Evolutionary conservation across 2,113 vertebrate genomes (phyloP).

Genomic region (Pollimyrus isidori): DNA sequence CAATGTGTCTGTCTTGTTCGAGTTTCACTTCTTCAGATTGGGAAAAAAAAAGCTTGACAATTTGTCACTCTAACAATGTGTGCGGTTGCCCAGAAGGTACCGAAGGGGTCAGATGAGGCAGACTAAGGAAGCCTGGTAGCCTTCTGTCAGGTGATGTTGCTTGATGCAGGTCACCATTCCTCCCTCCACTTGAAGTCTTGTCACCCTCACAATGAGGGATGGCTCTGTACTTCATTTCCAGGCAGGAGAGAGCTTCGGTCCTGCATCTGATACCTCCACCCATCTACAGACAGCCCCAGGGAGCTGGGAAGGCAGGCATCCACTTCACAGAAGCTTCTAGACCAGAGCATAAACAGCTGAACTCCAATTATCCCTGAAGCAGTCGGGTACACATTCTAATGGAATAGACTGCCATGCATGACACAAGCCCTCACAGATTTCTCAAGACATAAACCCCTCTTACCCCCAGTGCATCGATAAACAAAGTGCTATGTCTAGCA

Average conservation of each 20-base stretch:
- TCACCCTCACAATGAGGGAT: background rate
- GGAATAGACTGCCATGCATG: constrained; percentile 5
- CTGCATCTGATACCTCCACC: background rate
- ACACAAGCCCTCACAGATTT: background rate
- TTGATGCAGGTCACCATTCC: background rate
- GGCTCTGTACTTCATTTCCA: background rate
- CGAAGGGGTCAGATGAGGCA: background rate
- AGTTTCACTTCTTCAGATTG: background rate
- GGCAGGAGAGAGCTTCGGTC: background rate
- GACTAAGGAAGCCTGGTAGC: background rate
- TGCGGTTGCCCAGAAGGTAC: background rate
- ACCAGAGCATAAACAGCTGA: background rate
- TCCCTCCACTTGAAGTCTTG: background rate
- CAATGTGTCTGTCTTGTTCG: background rate
- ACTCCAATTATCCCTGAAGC: constrained; percentile 11
- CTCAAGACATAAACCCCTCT: background rate
- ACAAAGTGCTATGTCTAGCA: background rate
- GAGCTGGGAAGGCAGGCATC: background rate
- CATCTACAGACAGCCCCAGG: background rate
- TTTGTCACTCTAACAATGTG: background rate
- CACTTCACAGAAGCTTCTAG: background rate
- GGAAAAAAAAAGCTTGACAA: background rate
- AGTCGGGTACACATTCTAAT: background rate
- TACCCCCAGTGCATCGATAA: background rate
- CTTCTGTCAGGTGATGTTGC: background rate